Base-by-base conservation (phyloP, 2,888 invertebrate species). In the Xylophagus ater region DNA sequence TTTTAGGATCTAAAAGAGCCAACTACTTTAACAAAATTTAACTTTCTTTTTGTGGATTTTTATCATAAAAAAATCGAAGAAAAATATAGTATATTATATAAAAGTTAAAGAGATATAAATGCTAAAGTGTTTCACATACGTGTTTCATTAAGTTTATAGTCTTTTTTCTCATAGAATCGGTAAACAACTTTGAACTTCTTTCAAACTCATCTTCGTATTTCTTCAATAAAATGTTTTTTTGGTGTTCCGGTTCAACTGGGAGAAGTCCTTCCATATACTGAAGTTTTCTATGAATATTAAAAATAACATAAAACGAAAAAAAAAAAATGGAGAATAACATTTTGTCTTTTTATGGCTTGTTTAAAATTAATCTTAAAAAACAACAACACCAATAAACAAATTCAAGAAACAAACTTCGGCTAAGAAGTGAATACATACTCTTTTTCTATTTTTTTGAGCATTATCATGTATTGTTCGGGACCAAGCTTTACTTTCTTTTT, bases 171-270 rank as follows among this genome's bases (percentile, higher is more conserved):
- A 62, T 51, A 34, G 46, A 42, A 9, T 48, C 34, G n/a, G 58
- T 57, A 43, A 63, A 64, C 37, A 54, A 52, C 13, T 34, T 24
- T 8, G 49, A 35, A 28, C 56, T 52, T 26, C 38, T 37, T 3
- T 37, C n/a, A 9, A 55, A 26, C 20, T 51, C 37, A 2, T 42
- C 36, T 4, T 52, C 36, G 45, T 60, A 62, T 15, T 42, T 43
- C 6, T 43, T 28, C n/a, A 60, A 17, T 34, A 58, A 50, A 9
- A 30, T 17, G 3, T 34, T 18, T 44, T 62, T 64, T 41, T 65
- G 65, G 3, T 47, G 49, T 29, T 64, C 62, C 0, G 62, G 62
- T 34, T 61, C 58, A 15, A 58, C 53, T 3, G 65, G 63, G 38
- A 55, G 50, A 39, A 59, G 37, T 0, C 56, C 60, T 29, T 58